A percentile compares a stretch with the other conserved stretches of the same genome.
Evolutionary conservation across 2,113 vertebrate genomes (phyloP).

Genomic region (Nibea coibor): DNA sequence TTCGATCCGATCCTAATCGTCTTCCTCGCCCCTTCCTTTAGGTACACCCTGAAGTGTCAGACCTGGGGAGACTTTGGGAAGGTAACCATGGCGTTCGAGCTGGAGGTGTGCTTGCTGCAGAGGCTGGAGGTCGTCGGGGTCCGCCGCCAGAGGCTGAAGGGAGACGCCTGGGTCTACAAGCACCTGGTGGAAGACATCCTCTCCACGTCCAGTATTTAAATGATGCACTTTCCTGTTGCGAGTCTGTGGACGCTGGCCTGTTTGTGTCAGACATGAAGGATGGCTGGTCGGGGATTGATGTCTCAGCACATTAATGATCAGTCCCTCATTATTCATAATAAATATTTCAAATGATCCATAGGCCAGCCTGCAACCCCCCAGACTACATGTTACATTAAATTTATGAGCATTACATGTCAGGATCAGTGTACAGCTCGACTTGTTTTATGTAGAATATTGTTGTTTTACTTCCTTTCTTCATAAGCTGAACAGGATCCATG

Average conservation of each 20-base stretch:
- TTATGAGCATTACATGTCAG: conserved; percentile 16
- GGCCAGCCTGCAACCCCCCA: conserved; percentile 9
- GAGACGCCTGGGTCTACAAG: conserved; percentile 97
- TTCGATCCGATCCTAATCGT: background rate
- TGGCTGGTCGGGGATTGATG: background rate
- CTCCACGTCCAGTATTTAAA: conserved; percentile 86
- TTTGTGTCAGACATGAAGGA: background rate
- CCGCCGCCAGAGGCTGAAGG: conserved; percentile 91
- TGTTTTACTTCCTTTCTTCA: conserved; percentile 39
- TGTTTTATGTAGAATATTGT: conserved; percentile 45
- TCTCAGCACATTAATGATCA: conserved; percentile 15
- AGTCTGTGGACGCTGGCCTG: background rate
- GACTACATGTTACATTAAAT: conserved; percentile 18
- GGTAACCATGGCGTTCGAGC: conserved; percentile 92
- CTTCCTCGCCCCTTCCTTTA: conserved; percentile 56
- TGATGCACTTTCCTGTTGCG: conserved; percentile 2
- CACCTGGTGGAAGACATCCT: conserved; percentile 94
- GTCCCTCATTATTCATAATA: conserved; percentile 24
- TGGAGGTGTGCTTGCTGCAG: conserved; percentile 93
- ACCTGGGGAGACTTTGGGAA: conserved; percentile 92
- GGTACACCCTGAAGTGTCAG: conserved; percentile 93
- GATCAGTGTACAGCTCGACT: conserved; percentile 22
- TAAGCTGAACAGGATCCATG: conserved; percentile 27
- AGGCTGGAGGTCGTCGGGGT: conserved; percentile 89
- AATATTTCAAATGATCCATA: conserved; percentile 47